phyloP scores from a whole-genome alignment of 2,797 vertebrate genomes.

The Sebastes glaucus region DNA sequence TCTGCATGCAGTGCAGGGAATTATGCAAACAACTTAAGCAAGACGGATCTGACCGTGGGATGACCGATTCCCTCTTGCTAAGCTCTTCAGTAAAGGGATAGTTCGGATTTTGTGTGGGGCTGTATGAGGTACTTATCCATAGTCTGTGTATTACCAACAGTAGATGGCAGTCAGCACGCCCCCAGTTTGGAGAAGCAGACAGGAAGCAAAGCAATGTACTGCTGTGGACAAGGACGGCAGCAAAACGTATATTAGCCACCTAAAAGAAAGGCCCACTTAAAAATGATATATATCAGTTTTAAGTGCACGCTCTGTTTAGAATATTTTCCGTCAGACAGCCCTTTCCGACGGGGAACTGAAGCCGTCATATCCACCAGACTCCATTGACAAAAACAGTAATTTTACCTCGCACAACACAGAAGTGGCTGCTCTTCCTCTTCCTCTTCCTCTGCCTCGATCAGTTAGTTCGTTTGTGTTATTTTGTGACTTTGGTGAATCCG shows the following conservation, averaged over 20 bases:
- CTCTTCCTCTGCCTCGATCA: background rate
- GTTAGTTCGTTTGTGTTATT: background rate
- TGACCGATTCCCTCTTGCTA: slow-evolving; percentile 16
- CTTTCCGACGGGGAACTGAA: background rate
- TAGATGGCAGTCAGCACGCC: background rate
- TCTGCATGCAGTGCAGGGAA: background rate
- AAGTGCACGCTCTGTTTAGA: background rate
- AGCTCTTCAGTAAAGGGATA: slow-evolving; percentile 7
- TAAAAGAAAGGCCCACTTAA: background rate
- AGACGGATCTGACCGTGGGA: slow-evolving; percentile 13
- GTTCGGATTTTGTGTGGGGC: background rate
- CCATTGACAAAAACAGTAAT: too few species aligned
- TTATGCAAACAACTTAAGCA: slow-evolving; percentile 4
- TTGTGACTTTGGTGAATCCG: too few species aligned
- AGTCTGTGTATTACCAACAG: background rate
- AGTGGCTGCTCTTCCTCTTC: too few species aligned
- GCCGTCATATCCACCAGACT: background rate
- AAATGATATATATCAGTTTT: background rate
- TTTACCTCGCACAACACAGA: too few species aligned
- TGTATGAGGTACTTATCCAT: background rate
- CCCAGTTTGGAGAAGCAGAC: background rate
- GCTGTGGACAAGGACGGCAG: background rate
- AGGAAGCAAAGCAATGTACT: background rate
- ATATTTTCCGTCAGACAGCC: background rate
- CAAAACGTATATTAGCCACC: background rate